These are phyloP conservation scores for Actinia tenebrosa DNA, from an alignment of 64 coral and sea anemone species.

Conservation along the genomic window DNA sequence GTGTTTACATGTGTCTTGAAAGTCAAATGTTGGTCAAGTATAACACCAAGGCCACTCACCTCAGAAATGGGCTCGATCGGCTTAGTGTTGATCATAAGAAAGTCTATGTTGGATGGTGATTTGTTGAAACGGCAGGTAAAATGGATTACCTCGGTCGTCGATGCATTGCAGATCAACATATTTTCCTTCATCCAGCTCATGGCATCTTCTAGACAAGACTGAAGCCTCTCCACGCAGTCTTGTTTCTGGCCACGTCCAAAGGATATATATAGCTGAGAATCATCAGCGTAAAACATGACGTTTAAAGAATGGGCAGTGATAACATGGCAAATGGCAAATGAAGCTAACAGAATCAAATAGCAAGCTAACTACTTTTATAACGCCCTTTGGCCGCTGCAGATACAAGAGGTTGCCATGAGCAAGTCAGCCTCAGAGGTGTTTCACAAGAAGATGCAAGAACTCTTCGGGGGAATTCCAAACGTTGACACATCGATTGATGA, in stretches of 20 bases:
- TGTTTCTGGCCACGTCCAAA: neutral
- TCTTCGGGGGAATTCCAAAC: conserved; percentile 10
- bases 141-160: neutral
- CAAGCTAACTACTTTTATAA: conserved; percentile 41
- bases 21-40: neutral
- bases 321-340: conserved; percentile 34
- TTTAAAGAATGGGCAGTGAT: conserved; percentile 24
- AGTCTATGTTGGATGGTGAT: too few relatives aligned
- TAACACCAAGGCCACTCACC: too few relatives aligned
- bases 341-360: conserved; percentile 36
- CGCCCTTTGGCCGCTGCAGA: conserved; percentile 35
- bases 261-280: conserved; percentile 24
- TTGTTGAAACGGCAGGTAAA: neutral
- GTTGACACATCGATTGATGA: conserved; percentile 27
- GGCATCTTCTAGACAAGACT: neutral
- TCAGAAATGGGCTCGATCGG: too few relatives aligned
- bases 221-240: neutral
- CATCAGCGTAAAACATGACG: conserved; percentile 18
- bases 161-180: neutral
- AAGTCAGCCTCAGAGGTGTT: conserved; percentile 17
- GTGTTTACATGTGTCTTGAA: conserved; percentile 4
- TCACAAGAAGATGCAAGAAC: conserved; percentile 24
- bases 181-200: neutral
- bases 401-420: conserved; percentile 17
- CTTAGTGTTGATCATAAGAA: too few relatives aligned